Base-by-base conservation (phyloP, 2,888 invertebrate species). In the Coelinius sp. region DNA sequence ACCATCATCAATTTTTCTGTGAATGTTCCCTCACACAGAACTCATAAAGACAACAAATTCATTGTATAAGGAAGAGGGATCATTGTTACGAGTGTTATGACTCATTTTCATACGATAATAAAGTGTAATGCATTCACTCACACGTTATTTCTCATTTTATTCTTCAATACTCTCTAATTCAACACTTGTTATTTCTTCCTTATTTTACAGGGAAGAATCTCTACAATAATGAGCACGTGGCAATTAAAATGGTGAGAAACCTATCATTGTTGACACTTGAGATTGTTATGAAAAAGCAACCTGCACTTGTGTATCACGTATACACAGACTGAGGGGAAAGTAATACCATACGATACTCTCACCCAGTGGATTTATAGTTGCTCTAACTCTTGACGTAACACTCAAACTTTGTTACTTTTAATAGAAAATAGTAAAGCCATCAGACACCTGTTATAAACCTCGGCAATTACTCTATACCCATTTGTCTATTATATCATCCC, bases 161-260 rank as follows among this genome's bases (percentile, higher is more conserved):
- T 35, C 27, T 2, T 59, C 2, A 17, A 8, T 17, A 14, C 10
- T 14, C 20, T 59, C 27, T 63, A 22, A 8, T 63, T 25, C 24
- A n/a, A n/a, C n/a, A 46, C 14, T 56, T 12, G 38, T 22, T 49
- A 38, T 41, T 27, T 68, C 49, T 44, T 59, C 0, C 44, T 59
- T 7, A 22, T 89, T 87, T 93, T 93, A 67, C 92, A 95, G 97
- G 98, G 83, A 99, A 99, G 93, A 99, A 99, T 91, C 93, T 99
- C 88, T 99, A 99, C 93, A 99, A 98, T 93, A 99, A 98, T 92
- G 99, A 99, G 92, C 99, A 99, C 92, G 99, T 99, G 90, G 99
- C 99, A 89, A 99, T 99, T 90, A 99, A 99, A 92, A 94, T 99
- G 97, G 92, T 92, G 85, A 90, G 90, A 89, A n/a, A 71, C 64